phyloP scores from a whole-genome alignment of 2,797 vertebrate genomes.

The Karalla daura region DNA sequence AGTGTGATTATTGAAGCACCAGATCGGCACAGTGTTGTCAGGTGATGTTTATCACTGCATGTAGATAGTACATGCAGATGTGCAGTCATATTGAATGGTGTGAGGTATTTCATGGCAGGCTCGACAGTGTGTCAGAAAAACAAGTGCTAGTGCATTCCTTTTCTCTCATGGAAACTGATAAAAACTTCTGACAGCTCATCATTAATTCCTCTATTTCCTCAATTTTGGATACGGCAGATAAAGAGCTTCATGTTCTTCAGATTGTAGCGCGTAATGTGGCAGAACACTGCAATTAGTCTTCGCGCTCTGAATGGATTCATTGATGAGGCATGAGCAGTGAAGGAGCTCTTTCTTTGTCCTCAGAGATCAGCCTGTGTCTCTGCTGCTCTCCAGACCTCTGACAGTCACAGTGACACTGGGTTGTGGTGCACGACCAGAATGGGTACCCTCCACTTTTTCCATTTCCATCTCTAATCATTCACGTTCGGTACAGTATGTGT shows the following conservation, averaged over 20 bases:
- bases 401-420: slow-evolving; percentile 16
- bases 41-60: not conserved
- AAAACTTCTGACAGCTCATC: slow-evolving; percentile 24
- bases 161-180: slow-evolving; percentile 8
- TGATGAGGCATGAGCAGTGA: slow-evolving; percentile 60
- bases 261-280: slow-evolving; percentile 39
- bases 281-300: slow-evolving; percentile 59
- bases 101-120: slow-evolving; percentile 5
- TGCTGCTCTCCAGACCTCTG: slow-evolving; percentile 33
- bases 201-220: slow-evolving; percentile 37
- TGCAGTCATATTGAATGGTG: slow-evolving; percentile 9
- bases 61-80: not conserved
- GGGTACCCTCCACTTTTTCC: not conserved
- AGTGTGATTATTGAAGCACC: too few species aligned
- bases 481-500: not conserved
- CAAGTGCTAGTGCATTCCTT: slow-evolving; percentile 1
- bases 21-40: too few species aligned
- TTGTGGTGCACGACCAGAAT: not conserved
- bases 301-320: slow-evolving; percentile 69
- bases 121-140: slow-evolving; percentile 19
- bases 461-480: not conserved
- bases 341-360: slow-evolving; percentile 59
- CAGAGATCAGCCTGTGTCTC: slow-evolving; percentile 24
- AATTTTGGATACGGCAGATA: slow-evolving; percentile 21
- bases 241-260: slow-evolving; percentile 59